Conservation (phyloP, 2,797 vertebrate species). For the Protosalanx chinensis region DNA sequence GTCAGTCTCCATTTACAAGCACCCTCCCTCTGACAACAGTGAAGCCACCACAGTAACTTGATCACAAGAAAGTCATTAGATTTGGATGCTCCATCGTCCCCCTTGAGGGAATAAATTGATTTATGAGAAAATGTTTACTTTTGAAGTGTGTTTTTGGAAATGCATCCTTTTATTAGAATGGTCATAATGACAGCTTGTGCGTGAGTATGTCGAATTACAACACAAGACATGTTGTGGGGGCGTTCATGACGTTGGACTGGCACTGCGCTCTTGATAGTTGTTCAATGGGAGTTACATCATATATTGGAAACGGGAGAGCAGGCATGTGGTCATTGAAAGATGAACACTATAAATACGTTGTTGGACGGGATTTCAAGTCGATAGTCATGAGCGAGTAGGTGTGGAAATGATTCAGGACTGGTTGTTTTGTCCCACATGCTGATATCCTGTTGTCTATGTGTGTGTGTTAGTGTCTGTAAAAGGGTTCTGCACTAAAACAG, state of each 20-base stretch:
- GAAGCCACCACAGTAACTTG: not conserved
- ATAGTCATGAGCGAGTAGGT: constrained; percentile 42
- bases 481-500: constrained; percentile 28
- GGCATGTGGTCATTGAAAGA: constrained; percentile 52
- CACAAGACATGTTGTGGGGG: constrained; percentile 58
- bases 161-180: constrained; percentile 4
- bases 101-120: not conserved
- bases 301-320: constrained; percentile 33
- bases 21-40: not conserved
- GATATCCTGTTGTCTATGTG: constrained; percentile 35
- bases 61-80: not conserved
- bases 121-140: constrained; percentile 29
- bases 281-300: constrained; percentile 59
- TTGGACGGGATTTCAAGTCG: constrained; percentile 46
- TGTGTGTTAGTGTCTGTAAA: constrained; percentile 29
- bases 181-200: constrained; percentile 40
- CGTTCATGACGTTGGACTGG: constrained; percentile 54
- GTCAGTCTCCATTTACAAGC: constrained; percentile 2
- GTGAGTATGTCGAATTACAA: constrained; percentile 67
- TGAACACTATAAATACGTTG: constrained; percentile 41
- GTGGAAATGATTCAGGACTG: constrained; percentile 34
- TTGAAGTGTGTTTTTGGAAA: constrained; percentile 22
- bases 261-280: constrained; percentile 38
- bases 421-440: constrained; percentile 43
- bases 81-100: too few relatives aligned